Base-by-base conservation (phyloP, 2,797 vertebrate species). In the Cynodonichthys magdalenae region DNA sequence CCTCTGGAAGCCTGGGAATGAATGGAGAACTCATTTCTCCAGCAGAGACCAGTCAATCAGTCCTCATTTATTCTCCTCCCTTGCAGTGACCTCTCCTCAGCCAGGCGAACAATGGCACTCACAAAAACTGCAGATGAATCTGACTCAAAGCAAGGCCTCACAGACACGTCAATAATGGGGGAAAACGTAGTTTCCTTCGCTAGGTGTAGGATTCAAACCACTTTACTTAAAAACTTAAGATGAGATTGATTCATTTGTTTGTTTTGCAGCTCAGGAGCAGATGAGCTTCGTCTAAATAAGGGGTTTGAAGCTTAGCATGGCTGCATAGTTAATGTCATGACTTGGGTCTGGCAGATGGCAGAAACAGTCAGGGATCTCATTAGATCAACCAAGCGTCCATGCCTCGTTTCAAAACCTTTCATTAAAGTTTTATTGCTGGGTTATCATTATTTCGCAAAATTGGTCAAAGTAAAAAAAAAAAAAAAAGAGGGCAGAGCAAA, bases 351-450 rank as follows among this genome's bases (percentile, higher is more conserved):
- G 93, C 93, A 94, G 93, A 94, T 94, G 93, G 93, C 90, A 89
- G 80, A 69, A 93, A 93, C 93, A 93, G 93, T 94, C 92, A 93
- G 93, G 87, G 91, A 93, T 92, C 92, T 94, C 93, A 93, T 94
- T 94, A 94, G 93, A 92, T 84, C 92, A 92, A 88, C 91, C 91
- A 88, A 93, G 91, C 92, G 77, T 90, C 85, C 74, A 90, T 69
- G 89, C 87, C 84, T 87, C 86, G 68, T 90, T 88, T 87, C 91
- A 87, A 90, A 93, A 89, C 82, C 92, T 93, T 93, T 94, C 92
- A 93, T 94, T 94, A 94, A 93, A 90, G 91, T 84, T 92, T 89
- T 84, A 87, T 88, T 79, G 87, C 86, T 84, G 83, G 76, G 86
- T 86, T 89, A 77, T 79, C 42, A 77, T 77, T 74, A 75, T 81